Evolutionary conservation across 2,113 vertebrate species (phyloP).

Genomic region (Chaetops frenatus): DNA sequence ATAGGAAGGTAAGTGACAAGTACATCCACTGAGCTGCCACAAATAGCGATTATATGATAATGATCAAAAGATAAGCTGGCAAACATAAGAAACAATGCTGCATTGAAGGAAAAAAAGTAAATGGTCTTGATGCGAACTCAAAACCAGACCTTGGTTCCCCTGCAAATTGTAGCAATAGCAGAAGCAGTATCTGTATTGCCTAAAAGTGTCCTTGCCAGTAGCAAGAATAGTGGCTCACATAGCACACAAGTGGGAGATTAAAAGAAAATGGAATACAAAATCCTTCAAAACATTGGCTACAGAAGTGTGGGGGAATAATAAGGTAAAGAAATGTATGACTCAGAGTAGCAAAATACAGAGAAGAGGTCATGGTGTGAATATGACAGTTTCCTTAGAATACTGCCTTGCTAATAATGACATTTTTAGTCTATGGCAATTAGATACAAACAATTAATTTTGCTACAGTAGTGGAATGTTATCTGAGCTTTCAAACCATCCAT

Average conservation of each 20-base stretch:
- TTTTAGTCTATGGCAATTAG: background rate
- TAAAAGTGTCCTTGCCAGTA: slow-evolving; percentile 20
- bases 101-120: slow-evolving; percentile 8
- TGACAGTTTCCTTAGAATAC: background rate
- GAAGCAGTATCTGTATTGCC: background rate
- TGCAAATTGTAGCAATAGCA: background rate
- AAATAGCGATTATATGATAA: background rate
- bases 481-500: background rate
- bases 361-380: background rate
- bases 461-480: background rate
- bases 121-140: background rate
- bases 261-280: slow-evolving; percentile 17
- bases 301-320: background rate
- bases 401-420: background rate
- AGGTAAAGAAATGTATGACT: background rate
- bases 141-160: background rate
- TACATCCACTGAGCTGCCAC: slow-evolving; percentile 31
- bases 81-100: background rate
- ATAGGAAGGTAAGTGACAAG: slow-evolving; percentile 8
- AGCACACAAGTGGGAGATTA: background rate
- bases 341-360: background rate
- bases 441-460: background rate
- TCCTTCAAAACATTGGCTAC: background rate
- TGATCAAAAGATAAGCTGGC: slow-evolving; percentile 31
- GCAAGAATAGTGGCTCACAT: background rate